Evolutionary conservation across 2,113 vertebrate species (phyloP).

Genomic region (Coreoperca whiteheadi): DNA sequence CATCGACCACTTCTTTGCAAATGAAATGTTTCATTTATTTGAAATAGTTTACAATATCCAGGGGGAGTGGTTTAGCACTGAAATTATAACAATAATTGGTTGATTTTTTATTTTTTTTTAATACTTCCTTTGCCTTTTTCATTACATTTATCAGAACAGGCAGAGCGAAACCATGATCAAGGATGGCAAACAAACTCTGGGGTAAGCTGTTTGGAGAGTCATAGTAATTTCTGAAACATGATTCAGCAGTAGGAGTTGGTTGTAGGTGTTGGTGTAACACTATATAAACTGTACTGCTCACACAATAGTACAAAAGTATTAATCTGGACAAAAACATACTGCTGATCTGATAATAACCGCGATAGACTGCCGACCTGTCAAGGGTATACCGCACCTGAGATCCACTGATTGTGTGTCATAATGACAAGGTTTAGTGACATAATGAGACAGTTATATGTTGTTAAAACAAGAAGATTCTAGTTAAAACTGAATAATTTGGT

Average conservation of each 20-base stretch:
- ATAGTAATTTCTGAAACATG: not conserved
- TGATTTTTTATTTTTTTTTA: no score
- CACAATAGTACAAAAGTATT: not conserved
- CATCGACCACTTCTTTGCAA: slow-evolving; percentile 26
- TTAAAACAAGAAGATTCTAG: not conserved
- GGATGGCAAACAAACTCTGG: not conserved
- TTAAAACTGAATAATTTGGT: no score
- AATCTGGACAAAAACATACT: not conserved
- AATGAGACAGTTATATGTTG: not conserved
- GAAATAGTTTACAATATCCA: slow-evolving; percentile 31
- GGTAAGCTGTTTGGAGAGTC: not conserved
- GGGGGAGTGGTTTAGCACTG: slow-evolving; percentile 26
- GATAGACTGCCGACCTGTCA: not conserved
- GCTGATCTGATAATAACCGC: not conserved
- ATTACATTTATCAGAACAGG: not conserved
- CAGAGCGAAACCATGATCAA: not conserved
- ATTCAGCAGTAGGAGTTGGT: not conserved
- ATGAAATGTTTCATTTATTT: slow-evolving; percentile 57
- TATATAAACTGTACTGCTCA: not conserved
- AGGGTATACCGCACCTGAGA: not conserved
- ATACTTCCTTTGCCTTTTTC: not conserved
- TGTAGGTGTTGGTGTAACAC: not conserved
- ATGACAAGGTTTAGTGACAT: not conserved
- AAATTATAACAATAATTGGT: no score
- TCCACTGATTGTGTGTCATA: not conserved